Evolutionary conservation across 2,113 vertebrate genomes (phyloP).

Genomic region (Brachyhypopomus gauderio): DNA sequence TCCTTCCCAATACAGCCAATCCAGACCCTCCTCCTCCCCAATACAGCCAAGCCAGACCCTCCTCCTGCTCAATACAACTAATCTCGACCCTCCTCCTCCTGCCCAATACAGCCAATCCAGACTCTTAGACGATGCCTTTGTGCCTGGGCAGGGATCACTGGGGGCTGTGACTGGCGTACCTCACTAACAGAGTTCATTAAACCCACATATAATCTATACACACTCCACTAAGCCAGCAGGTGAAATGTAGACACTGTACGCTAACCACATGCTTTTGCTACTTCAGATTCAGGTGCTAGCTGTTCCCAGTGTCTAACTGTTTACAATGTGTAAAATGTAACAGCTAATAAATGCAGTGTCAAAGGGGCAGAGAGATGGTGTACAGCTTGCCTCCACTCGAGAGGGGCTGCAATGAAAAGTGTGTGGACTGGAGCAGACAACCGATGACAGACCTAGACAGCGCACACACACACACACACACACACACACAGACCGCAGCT

Average conservation of each 20-base stretch:
- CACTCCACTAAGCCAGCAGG: neutral
- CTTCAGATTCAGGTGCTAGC: neutral
- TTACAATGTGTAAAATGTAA: neutral
- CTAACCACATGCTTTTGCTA: neutral
- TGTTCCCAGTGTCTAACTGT: neutral
- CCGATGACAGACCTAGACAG: conserved; percentile 66
- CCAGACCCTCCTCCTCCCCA: too few relatives aligned
- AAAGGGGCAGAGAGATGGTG: neutral
- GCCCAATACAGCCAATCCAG: too few relatives aligned
- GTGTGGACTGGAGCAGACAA: conserved; percentile 65
- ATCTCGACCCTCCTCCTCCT: too few relatives aligned
- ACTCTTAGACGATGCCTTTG: too few relatives aligned
- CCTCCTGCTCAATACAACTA: too few relatives aligned
- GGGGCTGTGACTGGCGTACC: too few relatives aligned
- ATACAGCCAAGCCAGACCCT: too few relatives aligned
- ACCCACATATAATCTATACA: neutral
- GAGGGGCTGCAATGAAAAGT: conserved; percentile 22
- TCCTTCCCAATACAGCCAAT: too few relatives aligned
- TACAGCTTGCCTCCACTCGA: neutral
- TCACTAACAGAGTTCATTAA: neutral
- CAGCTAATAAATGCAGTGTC: neutral
- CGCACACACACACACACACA: conserved; percentile 45
- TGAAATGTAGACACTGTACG: neutral
- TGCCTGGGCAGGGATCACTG: too few relatives aligned
- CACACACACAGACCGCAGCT: conserved; percentile 37